Conservation (phyloP, 2,797 vertebrate species). For the Alouatta caraya region DNA sequence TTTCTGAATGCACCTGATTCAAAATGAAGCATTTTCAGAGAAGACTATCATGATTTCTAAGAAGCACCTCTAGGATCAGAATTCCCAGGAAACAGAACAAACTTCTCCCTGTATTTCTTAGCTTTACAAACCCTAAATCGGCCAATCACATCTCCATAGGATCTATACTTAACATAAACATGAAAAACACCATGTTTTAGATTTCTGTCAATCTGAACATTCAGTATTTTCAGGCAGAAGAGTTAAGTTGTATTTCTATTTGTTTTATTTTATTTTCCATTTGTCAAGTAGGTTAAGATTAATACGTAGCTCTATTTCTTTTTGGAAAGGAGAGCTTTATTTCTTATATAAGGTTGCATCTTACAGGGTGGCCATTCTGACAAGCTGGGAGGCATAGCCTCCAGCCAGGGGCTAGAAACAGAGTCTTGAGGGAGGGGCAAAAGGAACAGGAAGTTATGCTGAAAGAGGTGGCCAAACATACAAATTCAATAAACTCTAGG, state of each 20-base stretch:
- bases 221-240: neutral
- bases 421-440: neutral
- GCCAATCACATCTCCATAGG: neutral
- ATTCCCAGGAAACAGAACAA: neutral
- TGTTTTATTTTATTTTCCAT: neutral
- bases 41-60: neutral
- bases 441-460: neutral
- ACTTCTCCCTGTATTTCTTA: neutral
- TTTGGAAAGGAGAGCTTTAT: neutral
- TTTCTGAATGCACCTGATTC: neutral
- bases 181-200: neutral
- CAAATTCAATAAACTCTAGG: neutral
- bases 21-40: slow-evolving; percentile 28
- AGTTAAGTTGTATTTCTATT: neutral
- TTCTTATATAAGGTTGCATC: neutral
- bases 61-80: neutral
- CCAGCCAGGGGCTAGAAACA: neutral
- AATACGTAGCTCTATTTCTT: neutral
- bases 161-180: neutral
- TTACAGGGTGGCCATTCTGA: neutral
- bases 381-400: neutral
- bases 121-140: neutral
- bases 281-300: neutral
- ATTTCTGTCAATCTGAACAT: neutral
- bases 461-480: neutral